Conservation (phyloP, 2,113 vertebrate species). For the Albula glossodonta region DNA sequence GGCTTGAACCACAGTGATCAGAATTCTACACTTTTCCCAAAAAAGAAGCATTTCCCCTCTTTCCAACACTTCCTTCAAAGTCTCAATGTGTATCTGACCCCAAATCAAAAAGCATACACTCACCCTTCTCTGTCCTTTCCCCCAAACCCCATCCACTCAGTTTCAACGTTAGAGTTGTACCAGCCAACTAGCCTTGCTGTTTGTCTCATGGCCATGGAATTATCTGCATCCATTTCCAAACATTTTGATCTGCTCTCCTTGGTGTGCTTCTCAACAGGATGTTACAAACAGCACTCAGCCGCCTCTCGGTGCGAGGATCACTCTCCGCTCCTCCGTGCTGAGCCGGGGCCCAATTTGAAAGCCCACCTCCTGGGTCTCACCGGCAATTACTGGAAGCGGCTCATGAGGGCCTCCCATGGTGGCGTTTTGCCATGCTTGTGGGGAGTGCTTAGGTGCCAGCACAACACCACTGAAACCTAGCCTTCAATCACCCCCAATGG, state of each 20-base stretch:
- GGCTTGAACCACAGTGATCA: background rate
- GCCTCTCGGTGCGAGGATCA: background rate
- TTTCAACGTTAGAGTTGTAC: background rate
- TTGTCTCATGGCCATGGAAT: slow-evolving; percentile 3
- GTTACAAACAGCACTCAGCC: slow-evolving; percentile 6
- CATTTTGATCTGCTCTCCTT: slow-evolving; percentile 17
- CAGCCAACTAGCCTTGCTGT: background rate
- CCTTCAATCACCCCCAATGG: background rate
- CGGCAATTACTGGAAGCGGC: slow-evolving; percentile 3
- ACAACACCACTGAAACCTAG: background rate
- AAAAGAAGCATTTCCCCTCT: background rate
- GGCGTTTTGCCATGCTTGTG: background rate
- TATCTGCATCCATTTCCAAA: slow-evolving; percentile 11
- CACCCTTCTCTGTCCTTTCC: too few relatives aligned
- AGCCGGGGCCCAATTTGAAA: background rate
- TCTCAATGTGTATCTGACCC: background rate
- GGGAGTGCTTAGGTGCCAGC: background rate
- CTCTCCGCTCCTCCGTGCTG: background rate
- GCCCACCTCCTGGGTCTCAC: slow-evolving; percentile 10
- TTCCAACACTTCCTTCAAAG: background rate
- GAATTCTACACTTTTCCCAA: background rate
- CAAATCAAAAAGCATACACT: background rate
- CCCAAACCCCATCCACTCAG: background rate
- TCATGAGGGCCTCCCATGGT: background rate
- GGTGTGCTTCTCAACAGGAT: background rate